Evolutionary conservation across 1,140 invertebrate genomes (phyloP), one percentile per base, ranked within the genome.

Genomic region (Chelonus insularis): DNA sequence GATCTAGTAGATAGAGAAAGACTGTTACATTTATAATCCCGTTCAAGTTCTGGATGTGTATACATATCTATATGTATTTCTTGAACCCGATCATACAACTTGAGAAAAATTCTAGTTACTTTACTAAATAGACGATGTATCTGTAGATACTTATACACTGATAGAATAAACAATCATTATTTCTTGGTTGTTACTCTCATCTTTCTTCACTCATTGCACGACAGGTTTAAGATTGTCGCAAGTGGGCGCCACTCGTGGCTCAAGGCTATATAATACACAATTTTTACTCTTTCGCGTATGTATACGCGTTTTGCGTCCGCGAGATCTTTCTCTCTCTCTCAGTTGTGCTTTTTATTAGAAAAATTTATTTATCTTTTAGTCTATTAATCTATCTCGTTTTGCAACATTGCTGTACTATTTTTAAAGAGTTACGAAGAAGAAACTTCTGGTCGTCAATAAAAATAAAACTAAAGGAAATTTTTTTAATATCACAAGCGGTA

Each of bases 211-310:
- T 45, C 62, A n/a, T n/a, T n/a, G n/a, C n/a, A 68, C 70, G 72
- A 75, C 75, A 73, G 70, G 73, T 73, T 75, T 66, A 66, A 65
- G 59, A 65, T 58, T 70, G 72, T 73, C 71, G 70, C 72, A 67
- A 76, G 74, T 73, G 75, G 75, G 75, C 75, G 74, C 75, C 75
- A 76, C 72, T 74, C 65, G 34, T 55, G 18, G 34, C 34, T 29
- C 52, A 55, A 55, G 52, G 52, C 52, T 55, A 55, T 29, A 29
- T 29, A 29, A 29, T 7, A 29, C 29, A 55, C 20, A 11, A 56
- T 56, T 56, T 43, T 43, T 37, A 55, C 52, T 55, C 20, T 55
- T 37, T 37, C 21, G 16, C 12, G 4, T 32, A 16, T 51, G 16
- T 16, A n/a, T 8, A n/a, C 23, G 43, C 14, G 43, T 16, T n/a